Conservation (phyloP, 2,888 invertebrate species). For the Imbricaverruca yamaguchii region DNA sequence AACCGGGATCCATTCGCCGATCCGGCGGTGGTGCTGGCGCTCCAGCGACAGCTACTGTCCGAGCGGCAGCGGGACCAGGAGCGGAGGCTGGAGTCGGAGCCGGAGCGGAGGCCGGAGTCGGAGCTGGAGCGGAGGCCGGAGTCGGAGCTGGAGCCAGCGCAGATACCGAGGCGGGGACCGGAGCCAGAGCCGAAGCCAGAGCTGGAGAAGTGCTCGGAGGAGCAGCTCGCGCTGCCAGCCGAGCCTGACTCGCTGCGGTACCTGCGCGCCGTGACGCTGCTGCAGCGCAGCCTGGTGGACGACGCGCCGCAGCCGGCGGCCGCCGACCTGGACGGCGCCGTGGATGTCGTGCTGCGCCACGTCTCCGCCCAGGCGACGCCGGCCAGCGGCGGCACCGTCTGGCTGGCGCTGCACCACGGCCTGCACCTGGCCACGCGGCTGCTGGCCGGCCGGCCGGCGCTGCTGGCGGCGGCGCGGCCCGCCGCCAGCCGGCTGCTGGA, state of each 20-base stretch:
- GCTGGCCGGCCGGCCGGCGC: not conserved
- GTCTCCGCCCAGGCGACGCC: not conserved
- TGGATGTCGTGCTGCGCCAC: not conserved
- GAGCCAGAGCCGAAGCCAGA: too few species aligned
- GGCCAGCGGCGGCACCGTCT: not conserved
- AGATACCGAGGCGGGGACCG: too few species aligned
- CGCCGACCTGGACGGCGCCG: not conserved
- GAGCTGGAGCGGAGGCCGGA: too few species aligned
- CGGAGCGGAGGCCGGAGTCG: too few species aligned
- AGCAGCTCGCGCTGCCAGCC: too few species aligned
- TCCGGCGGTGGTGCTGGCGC: not conserved
- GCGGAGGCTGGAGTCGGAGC: too few species aligned
- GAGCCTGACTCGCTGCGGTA: not conserved
- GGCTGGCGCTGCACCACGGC: slow-evolving; percentile 1
- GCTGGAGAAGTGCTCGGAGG: too few species aligned
- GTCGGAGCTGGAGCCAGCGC: too few species aligned
- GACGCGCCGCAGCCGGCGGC: not conserved
- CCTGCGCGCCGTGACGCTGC: not conserved
- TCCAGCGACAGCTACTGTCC: not conserved
- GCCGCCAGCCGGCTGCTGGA: not conserved
- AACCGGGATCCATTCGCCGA: not conserved
- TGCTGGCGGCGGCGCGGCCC: not conserved
- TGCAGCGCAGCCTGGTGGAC: not conserved
- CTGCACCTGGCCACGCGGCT: not conserved
- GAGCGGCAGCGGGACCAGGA: not conserved